Evolutionary conservation across 1,140 invertebrate species (phyloP).

Genomic region (Onthophagus taurus): DNA sequence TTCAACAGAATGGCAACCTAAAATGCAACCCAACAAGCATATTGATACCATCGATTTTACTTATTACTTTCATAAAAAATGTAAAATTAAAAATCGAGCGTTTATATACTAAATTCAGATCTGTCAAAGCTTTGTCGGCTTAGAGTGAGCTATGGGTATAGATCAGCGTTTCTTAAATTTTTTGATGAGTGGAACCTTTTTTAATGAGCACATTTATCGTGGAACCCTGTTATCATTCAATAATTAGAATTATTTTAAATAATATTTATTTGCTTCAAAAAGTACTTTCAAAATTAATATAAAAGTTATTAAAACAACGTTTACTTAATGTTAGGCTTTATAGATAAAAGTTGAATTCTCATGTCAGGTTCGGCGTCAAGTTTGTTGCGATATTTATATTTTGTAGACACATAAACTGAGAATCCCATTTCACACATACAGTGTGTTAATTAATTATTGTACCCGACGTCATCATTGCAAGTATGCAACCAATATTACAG

Average conservation of each 20-base stretch:
- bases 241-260: neutral
- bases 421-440: constrained; percentile 1
- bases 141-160: too few species aligned
- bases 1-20: too few species aligned
- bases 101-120: too few species aligned
- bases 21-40: too few species aligned
- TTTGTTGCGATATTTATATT: neutral
- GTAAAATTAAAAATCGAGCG: too few species aligned
- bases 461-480: too few species aligned
- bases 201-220: neutral
- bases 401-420: neutral
- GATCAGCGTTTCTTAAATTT: neutral
- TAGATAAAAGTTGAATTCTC: neutral
- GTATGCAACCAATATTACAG: too few species aligned
- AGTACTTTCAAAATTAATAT: neutral
- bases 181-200: neutral
- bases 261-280: constrained; percentile 1
- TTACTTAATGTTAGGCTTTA: neutral
- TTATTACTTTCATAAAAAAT: too few species aligned
- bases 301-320: neutral
- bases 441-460: too few species aligned
- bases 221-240: neutral
- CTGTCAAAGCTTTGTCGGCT: too few species aligned
- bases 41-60: too few species aligned
- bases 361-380: constrained; percentile 1